These are phyloP conservation scores for Stramonita haemastoma DNA, from an alignment of 2,888 invertebrate species.

Conservation along the genomic window DNA sequence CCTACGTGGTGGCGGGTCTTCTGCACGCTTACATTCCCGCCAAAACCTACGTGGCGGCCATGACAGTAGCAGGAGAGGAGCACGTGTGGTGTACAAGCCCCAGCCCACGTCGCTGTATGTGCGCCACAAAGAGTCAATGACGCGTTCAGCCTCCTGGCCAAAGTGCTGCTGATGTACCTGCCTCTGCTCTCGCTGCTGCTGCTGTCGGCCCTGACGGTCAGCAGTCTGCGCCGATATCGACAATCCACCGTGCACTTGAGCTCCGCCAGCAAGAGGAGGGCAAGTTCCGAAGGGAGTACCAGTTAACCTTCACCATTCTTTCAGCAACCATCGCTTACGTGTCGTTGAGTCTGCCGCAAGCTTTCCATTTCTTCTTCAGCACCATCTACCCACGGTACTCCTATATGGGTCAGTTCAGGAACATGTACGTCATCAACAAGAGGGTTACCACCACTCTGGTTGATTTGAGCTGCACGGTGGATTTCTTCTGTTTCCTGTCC, in stretches of 20 bases:
- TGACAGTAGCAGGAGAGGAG: neutral
- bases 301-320: neutral
- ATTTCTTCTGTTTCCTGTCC: neutral
- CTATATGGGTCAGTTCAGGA: neutral
- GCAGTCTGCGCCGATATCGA: neutral
- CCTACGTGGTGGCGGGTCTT: neutral
- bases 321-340: neutral
- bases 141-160: conserved; percentile 7
- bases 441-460: neutral
- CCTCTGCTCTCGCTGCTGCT: neutral
- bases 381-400: neutral
- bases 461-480: neutral
- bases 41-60: neutral
- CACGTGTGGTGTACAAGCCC: neutral
- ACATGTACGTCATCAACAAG: neutral
- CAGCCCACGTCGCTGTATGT: neutral
- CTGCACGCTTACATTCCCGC: neutral
- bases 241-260: neutral
- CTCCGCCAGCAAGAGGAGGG: neutral
- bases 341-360: neutral
- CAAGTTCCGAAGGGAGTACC: neutral
- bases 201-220: neutral
- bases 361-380: neutral
- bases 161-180: neutral
- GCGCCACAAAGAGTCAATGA: neutral